phyloP scores from a whole-genome alignment of 2,888 invertebrate genomes.

The Azorinus chamasolen region DNA sequence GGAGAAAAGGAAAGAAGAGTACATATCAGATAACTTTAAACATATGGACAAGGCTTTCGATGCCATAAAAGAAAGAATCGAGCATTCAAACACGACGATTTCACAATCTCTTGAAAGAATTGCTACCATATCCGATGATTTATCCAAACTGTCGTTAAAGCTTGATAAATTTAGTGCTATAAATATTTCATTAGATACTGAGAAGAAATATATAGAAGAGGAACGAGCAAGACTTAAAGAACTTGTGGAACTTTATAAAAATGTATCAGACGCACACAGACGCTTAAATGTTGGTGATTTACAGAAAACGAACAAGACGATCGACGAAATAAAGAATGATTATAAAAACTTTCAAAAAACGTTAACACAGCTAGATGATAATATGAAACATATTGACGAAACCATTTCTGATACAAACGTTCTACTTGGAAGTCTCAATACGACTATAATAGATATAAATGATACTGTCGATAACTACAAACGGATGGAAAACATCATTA shows the following conservation, averaged over 20 bases:
- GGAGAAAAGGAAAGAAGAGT: slow-evolving; percentile 49
- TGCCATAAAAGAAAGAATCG: slow-evolving; percentile 10
- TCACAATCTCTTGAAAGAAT: not conserved
- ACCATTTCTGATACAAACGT: slow-evolving; percentile 1
- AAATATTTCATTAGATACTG: slow-evolving; percentile 25
- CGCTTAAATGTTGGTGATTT: slow-evolving; percentile 13
- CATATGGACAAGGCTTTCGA: slow-evolving; percentile 20
- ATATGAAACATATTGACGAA: slow-evolving; percentile 14
- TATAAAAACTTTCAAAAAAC: slow-evolving; percentile 18
- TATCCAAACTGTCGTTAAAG: slow-evolving; percentile 13
- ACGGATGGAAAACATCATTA: slow-evolving; percentile 8
- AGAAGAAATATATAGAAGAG: slow-evolving; percentile 11
- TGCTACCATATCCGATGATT: not conserved
- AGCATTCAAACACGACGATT: slow-evolving; percentile 7
- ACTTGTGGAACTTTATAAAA: slow-evolving; percentile 9
- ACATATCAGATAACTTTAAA: slow-evolving; percentile 43
- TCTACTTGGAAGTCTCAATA: slow-evolving; percentile 14
- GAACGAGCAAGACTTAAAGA: slow-evolving; percentile 11
- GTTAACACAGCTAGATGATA: not conserved
- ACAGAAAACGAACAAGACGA: slow-evolving; percentile 7
- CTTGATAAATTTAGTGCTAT: slow-evolving; percentile 28
- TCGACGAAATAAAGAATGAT: slow-evolving; percentile 8
- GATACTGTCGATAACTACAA: slow-evolving; percentile 25
- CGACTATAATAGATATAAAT: slow-evolving; percentile 24
- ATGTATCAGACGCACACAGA: slow-evolving; percentile 13